Evolutionary conservation across 2,888 invertebrate species (phyloP).

Genomic region (Pristionchus maxplancki): DNA sequence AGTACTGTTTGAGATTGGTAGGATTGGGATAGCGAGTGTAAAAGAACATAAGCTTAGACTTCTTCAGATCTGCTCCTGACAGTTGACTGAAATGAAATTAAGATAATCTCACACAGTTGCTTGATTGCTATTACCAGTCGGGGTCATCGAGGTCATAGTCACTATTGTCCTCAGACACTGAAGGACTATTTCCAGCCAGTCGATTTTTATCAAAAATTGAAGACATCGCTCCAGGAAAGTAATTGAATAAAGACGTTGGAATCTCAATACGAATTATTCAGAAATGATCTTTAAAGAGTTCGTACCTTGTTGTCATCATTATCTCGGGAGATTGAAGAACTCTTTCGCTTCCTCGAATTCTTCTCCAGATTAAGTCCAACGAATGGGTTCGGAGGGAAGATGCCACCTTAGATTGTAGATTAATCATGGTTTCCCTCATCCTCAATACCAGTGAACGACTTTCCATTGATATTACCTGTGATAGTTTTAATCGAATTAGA

Average conservation of each 20-base stretch:
- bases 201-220: conserved; percentile 11
- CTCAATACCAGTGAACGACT: neutral
- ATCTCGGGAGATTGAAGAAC: neutral
- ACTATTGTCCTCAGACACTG: conserved; percentile 69
- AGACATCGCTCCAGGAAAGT: conserved; percentile 54
- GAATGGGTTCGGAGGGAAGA: conserved; percentile 62
- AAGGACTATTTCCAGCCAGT: conserved; percentile 56
- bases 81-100: conserved; percentile 94
- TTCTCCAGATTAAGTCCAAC: neutral
- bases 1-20: conserved; percentile 98
- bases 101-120: neutral
- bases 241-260: conserved; percentile 21
- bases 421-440: neutral
- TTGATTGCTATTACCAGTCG: neutral
- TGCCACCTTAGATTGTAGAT: conserved; percentile 54
- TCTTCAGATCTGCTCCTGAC: conserved; percentile 84
- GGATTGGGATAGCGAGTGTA: conserved; percentile 99
- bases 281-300: conserved; percentile 53
- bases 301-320: conserved; percentile 52
- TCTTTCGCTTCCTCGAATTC: neutral
- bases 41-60: conserved; percentile 99
- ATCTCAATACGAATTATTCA: conserved; percentile 15
- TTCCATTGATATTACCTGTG: neutral
- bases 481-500: neutral
- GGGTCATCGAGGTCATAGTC: conserved; percentile 68